A percentile compares a stretch with the other conserved stretches of the same genome.
Evolutionary conservation across 1,140 invertebrate genomes (phyloP).

Genomic region (Daktulosphaira vitifoliae): DNA sequence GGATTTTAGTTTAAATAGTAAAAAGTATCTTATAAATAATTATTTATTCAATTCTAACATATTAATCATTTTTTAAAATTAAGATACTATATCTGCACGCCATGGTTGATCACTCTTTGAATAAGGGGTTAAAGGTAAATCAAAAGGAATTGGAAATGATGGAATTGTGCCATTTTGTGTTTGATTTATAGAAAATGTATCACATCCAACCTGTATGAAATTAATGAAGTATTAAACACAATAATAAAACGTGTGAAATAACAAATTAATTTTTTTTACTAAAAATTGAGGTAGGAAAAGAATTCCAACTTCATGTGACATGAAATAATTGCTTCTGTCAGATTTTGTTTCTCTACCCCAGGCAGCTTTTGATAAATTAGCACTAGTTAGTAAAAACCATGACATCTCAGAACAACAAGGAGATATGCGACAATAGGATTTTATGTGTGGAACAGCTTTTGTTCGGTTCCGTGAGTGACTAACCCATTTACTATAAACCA

Average conservation of each 20-base stretch:
- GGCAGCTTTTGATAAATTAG: slow-evolving; percentile 90
- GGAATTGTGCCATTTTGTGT: slow-evolving; percentile 43
- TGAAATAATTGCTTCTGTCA: slow-evolving; percentile 52
- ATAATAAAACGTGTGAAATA: background rate
- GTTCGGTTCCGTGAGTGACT: slow-evolving; percentile 56
- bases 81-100: slow-evolving; percentile 35
- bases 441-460: slow-evolving; percentile 86
- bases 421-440: slow-evolving; percentile 73
- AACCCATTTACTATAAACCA: slow-evolving; percentile 68
- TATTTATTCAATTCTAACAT: background rate
- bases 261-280: slow-evolving; percentile 45
- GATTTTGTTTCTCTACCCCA: slow-evolving; percentile 74
- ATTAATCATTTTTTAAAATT: background rate
- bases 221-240: background rate
- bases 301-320: slow-evolving; percentile 84
- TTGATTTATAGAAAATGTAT: slow-evolving; percentile 44
- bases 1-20: too few species aligned
- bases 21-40: too few species aligned
- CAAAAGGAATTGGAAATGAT: slow-evolving; percentile 66
- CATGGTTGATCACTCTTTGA: slow-evolving; percentile 47
- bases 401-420: slow-evolving; percentile 54
- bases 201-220: slow-evolving; percentile 42
- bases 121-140: slow-evolving; percentile 63
- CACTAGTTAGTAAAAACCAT: slow-evolving; percentile 83
- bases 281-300: slow-evolving; percentile 77